Conservation (phyloP, 2,888 invertebrate genomes). For the Agrotis puta region DNA sequence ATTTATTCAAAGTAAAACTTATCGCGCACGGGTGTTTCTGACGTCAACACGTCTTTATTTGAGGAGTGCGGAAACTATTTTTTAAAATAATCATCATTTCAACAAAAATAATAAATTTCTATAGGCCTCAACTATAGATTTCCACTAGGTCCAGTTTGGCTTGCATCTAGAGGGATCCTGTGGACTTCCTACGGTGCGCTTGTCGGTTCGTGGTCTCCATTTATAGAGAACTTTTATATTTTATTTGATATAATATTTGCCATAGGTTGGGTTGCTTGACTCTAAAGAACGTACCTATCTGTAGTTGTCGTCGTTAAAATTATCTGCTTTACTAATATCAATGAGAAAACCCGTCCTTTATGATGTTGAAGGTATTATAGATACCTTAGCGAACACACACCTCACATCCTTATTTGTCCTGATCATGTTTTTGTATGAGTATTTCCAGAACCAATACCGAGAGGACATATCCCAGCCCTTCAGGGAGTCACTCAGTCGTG, state of each 20-base stretch:
- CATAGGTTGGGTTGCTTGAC: background rate
- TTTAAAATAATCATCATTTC: too few species aligned
- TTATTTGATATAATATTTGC: background rate
- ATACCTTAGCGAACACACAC: constrained; percentile 63
- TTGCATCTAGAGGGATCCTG: too few species aligned
- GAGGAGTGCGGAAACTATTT: too few species aligned
- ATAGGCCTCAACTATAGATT: too few species aligned
- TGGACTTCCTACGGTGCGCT: too few species aligned
- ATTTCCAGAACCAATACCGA: constrained; percentile 96
- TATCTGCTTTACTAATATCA: background rate
- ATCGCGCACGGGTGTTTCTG: too few species aligned
- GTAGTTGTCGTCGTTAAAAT: background rate
- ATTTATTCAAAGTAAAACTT: too few species aligned
- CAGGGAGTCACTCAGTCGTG: constrained; percentile 94
- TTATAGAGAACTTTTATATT: too few species aligned
- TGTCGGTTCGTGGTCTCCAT: background rate
- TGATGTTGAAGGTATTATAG: background rate
- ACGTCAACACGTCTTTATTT: too few species aligned
- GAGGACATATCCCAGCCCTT: constrained; percentile 96
- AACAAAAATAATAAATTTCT: too few species aligned
- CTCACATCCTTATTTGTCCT: constrained; percentile 79
- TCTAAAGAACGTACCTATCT: too few species aligned
- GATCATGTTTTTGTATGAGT: constrained; percentile 92
- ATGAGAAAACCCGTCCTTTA: background rate
- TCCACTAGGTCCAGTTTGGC: too few species aligned